Base-by-base conservation (phyloP, 2,888 invertebrate species). In the Chymomyza caudatula region DNA sequence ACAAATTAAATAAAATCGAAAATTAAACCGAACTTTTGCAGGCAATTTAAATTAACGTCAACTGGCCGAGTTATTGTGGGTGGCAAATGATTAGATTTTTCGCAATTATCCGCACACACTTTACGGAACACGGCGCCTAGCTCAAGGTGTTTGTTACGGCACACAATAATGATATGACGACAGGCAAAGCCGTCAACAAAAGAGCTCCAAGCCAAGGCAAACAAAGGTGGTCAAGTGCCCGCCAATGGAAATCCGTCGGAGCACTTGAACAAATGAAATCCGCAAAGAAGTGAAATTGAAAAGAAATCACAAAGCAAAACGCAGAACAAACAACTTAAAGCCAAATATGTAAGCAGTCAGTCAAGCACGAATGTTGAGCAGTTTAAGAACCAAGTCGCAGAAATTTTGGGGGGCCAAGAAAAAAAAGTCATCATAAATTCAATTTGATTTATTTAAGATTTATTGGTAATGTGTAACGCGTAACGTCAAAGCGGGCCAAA, bases 401-500 rank as follows among this genome's bases (percentile, higher is more conserved):
- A 37, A 37, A 11, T 37, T n/a, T n/a, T n/a, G 25, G 49, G 20
- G 37, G 23, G 47, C 57, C 55, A 20, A 42, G 8, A 54, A 4
- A 71, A 72, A 61, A 77, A 67, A 74, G 66, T 71, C 78, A 82
- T 71, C 86, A 82, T 86, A 86, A 82, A 82, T 82, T 86, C 79
- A 86, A 83, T 83, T 85, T 85, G 82, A 85, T 86, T 85, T 77
- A 73, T 73, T 73, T 71, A 64, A 74, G 73, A 78, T 82, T 75
- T 76, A 78, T 82, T 84, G 69, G 60, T 67, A 69, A 64, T 69
- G 74, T 65, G 69, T 23, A 4, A 56, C 55, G 43, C 68, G 42
- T 23, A 42, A 67, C 57, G 72, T 67, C 63, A 67, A 72, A 63
- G 44, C 63, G 25, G 42, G 58, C 20, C 60, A 60, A 54, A 43